phyloP scores from a whole-genome alignment of 2,113 vertebrate species.

The Oncorhynchus nerka region DNA sequence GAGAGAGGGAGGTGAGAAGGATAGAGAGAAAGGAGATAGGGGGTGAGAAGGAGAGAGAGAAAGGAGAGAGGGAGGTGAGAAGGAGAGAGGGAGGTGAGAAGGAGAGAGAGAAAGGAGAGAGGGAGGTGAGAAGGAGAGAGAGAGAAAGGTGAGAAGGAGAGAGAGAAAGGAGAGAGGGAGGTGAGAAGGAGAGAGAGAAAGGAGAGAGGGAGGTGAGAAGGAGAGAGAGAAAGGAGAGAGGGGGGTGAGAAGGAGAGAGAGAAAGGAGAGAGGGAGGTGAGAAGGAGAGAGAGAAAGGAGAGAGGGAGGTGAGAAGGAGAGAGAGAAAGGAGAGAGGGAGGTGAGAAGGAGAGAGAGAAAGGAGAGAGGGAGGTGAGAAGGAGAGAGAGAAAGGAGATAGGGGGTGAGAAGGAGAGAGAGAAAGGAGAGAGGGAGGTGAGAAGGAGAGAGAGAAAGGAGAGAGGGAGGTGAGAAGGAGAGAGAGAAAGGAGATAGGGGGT shows the following conservation, averaged over 20 bases:
- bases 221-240: background rate
- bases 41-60: conserved; percentile 1
- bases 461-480: too few relatives aligned
- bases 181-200: conserved; percentile 3
- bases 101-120: background rate
- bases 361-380: too few relatives aligned
- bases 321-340: background rate
- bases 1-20: too few relatives aligned
- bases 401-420: background rate
- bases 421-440: too few relatives aligned
- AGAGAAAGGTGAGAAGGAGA: background rate
- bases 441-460: background rate
- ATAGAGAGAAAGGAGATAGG: background rate
- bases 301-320: background rate
- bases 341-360: background rate
- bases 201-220: background rate
- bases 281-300: too few relatives aligned
- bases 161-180: background rate
- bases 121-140: too few relatives aligned
- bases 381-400: conserved; percentile 10
- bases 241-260: background rate
- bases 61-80: background rate
- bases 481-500: too few relatives aligned
- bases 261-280: conserved; percentile 2
- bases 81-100: too few relatives aligned